phyloP scores from a whole-genome alignment of 2,888 invertebrate species.

The Phalera bucephala region DNA sequence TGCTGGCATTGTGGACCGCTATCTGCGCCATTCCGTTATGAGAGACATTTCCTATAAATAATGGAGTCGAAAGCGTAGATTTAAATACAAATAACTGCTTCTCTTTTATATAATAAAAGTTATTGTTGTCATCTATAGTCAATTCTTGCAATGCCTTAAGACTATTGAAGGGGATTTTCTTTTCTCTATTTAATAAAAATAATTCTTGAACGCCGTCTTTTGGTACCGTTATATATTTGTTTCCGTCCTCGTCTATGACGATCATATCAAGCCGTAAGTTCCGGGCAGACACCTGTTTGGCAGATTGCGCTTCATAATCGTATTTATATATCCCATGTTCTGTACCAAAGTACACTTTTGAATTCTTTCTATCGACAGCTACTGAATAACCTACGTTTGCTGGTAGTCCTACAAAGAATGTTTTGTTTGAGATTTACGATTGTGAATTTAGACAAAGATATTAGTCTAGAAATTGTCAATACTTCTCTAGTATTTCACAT shows the following conservation, averaged over 20 bases:
- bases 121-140: conserved; percentile 61
- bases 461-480: too few species aligned
- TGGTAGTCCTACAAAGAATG: conserved; percentile 55
- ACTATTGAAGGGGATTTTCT: conserved; percentile 51
- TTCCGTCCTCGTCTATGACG: conserved; percentile 63
- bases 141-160: conserved; percentile 60
- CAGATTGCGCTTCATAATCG: conserved; percentile 50
- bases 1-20: conserved; percentile 51
- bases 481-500: too few species aligned
- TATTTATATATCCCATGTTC: conserved; percentile 60
- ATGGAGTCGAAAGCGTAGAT: conserved; percentile 41
- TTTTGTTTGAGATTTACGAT: too few species aligned
- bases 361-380: conserved; percentile 56
- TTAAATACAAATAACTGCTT: conserved; percentile 57
- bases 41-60: conserved; percentile 49
- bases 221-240: conserved; percentile 61
- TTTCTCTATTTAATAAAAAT: conserved; percentile 53
- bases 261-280: conserved; percentile 57
- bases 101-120: conserved; percentile 63
- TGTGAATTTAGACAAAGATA: too few species aligned
- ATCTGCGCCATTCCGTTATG: conserved; percentile 65
- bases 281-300: conserved; percentile 44
- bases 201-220: conserved; percentile 60
- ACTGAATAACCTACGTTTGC: conserved; percentile 61
- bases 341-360: conserved; percentile 64